phyloP scores from a whole-genome alignment of 2,888 invertebrate species.

The Choristoneura rosaceana region DNA sequence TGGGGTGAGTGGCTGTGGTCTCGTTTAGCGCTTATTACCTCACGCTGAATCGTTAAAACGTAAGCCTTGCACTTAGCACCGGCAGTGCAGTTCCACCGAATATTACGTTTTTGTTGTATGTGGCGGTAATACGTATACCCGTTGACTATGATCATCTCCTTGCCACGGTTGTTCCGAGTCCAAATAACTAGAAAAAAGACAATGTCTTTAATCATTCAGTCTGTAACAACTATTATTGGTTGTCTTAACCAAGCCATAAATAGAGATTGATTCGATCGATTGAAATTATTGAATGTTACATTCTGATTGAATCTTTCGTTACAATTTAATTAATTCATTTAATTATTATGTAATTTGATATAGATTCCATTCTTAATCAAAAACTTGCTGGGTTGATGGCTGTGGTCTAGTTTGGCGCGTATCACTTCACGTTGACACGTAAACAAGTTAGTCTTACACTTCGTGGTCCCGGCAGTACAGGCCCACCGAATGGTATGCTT shows the following conservation, averaged over 20 bases:
- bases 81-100: neutral
- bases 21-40: neutral
- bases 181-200: conserved; percentile 45
- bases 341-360: neutral
- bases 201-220: too few species aligned
- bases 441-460: too few species aligned
- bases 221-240: too few species aligned
- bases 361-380: conserved; percentile 13
- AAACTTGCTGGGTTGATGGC: neutral
- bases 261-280: too few species aligned
- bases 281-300: too few species aligned
- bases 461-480: neutral
- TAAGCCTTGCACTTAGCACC: neutral
- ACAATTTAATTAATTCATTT: neutral
- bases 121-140: conserved; percentile 3
- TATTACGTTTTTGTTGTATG: neutral
- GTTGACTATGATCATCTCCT: conserved; percentile 46
- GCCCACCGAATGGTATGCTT: neutral
- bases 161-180: conserved; percentile 45
- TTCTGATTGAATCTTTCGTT: neutral
- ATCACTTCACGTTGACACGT: neutral
- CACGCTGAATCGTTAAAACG: neutral
- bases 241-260: too few species aligned
- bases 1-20: neutral
- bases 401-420: neutral